phyloP scores from a whole-genome alignment of 2,797 vertebrate genomes.

The Geotrypetes seraphini region DNA sequence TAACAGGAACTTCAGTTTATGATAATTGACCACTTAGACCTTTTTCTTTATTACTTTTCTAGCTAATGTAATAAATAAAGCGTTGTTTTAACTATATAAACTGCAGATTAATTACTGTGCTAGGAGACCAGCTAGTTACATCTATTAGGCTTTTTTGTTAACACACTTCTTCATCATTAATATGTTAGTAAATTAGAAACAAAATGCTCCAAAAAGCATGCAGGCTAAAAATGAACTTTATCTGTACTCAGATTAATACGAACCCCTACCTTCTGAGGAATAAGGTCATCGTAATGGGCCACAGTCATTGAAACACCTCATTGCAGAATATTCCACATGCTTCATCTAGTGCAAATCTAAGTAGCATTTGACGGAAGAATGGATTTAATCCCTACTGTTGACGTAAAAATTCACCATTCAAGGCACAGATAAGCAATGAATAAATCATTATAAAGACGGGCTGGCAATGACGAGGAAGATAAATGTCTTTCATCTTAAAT shows the following conservation, averaged over 20 bases:
- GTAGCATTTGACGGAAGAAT: neutral
- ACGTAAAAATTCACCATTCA: slow-evolving; percentile 29
- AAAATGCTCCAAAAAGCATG: too few species aligned
- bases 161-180: too few species aligned
- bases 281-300: neutral
- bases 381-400: slow-evolving; percentile 18
- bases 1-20: too few species aligned
- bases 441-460: slow-evolving; percentile 25
- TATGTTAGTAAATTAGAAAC: too few species aligned
- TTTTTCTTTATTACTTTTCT: too few species aligned
- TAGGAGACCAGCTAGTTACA: too few species aligned
- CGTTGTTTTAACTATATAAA: too few species aligned
- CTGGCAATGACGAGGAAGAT: neutral
- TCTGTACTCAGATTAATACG: neutral
- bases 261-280: slow-evolving; percentile 4
- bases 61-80: too few species aligned
- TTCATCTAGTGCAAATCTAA: neutral
- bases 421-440: slow-evolving; percentile 32
- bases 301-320: rapidly evolving
- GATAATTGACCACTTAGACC: too few species aligned
- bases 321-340: neutral
- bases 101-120: too few species aligned
- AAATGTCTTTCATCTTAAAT: slow-evolving; percentile 10
- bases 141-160: too few species aligned
- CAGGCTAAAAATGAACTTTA: too few species aligned